Evolutionary conservation across 2,888 invertebrate genomes (phyloP), one percentile per base, ranked within the genome.

Genomic region (Athalia cordata): DNA sequence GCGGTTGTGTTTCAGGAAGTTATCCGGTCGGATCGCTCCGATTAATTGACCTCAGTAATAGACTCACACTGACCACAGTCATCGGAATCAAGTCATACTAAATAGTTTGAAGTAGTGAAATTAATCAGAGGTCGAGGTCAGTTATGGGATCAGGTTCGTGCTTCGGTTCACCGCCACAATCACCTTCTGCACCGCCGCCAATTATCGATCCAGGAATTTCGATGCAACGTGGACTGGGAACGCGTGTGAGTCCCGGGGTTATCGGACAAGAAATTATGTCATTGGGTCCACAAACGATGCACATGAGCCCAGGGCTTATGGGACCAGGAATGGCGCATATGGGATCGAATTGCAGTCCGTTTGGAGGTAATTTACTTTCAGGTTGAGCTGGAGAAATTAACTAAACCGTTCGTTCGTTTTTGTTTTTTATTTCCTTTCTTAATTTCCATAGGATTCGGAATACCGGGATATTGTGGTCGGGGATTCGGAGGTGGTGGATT

Each of bases 401-500:
- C 29, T 2, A 2, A 29, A 29, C 29, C 29, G 29, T 29, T 29
- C 29, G 29, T 29, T 29, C 29, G 29, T 29, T 29, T 29, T 29
- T 29, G 29, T 29, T 29, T 29, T 29, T 29, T 29, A 29, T 29
- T 29, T 29, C 29, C 29, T 29, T 29, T 29, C 29, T 29, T 29
- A 0, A 29, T 29, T 62, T 49, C 62, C 11, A 62, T 61, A 43
- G 61, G 72, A 6, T 74, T 74, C 49, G 74, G 59, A 2, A 8
- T n/a, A 13, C 74, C 15, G 4, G 70, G 57, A 43, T 43, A 59
- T 8, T 72, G 57, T 15, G 47, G 47, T 9, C 47, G 59, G 7
- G 72, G 59, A 6, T 52, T 68, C 52, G 55, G 11, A 11, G 72
- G 59, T 11, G 59, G 72, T 6, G 75, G 75, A 75, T 75, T 75